Evolutionary conservation across 2,113 vertebrate genomes (phyloP).

Genomic region (Cochlearius cochlearius): DNA sequence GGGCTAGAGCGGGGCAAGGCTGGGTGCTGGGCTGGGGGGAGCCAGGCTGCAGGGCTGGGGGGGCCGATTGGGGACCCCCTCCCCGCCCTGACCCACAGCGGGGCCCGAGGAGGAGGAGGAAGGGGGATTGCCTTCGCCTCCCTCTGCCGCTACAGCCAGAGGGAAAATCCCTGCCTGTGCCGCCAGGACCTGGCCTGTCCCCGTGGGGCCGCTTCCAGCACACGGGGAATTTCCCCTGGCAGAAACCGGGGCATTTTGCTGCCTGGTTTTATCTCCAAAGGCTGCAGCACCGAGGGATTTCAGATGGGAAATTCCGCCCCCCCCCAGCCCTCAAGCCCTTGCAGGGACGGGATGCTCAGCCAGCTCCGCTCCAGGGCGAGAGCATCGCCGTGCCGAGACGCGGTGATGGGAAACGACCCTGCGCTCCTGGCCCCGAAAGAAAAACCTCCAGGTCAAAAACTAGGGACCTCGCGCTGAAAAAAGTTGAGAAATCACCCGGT

Average conservation of each 20-base stretch:
- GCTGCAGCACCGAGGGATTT: not conserved
- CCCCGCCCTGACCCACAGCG: not conserved
- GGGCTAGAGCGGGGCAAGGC: no score
- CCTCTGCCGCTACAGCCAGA: not conserved
- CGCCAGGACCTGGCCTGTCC: not conserved
- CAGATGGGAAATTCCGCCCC: not conserved
- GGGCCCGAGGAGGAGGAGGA: not conserved
- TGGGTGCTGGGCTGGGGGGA: not conserved
- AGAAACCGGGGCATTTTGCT: not conserved
- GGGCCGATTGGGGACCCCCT: fast-evolving
- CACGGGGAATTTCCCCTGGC: not conserved
- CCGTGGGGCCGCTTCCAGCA: not conserved
- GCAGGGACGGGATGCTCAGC: not conserved
- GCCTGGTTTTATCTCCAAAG: not conserved
- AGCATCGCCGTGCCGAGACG: not conserved
- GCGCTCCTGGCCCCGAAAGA: not conserved
- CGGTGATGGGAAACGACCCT: fast-evolving
- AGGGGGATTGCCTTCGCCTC: not conserved
- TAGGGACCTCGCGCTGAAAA: fast-evolving
- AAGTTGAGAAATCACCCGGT: not conserved
- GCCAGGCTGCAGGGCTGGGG: not conserved
- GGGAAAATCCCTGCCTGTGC: not conserved
- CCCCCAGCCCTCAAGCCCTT: not conserved
- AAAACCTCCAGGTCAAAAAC: not conserved
- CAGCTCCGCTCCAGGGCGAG: not conserved